Conservation (phyloP, 2,888 invertebrate genomes). For the Idaea biselata region DNA sequence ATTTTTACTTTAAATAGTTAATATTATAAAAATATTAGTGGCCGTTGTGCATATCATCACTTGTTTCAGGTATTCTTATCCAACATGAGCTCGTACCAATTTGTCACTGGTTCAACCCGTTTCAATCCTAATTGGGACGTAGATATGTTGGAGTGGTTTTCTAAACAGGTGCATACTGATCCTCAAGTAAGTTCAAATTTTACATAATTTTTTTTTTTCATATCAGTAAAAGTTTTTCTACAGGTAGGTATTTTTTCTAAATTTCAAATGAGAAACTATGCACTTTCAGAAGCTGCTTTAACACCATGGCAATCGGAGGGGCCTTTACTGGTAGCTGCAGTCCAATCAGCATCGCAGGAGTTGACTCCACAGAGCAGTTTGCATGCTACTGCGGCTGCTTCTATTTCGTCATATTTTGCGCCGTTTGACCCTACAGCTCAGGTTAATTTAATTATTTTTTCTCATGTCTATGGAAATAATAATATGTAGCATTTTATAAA, state of each 20-base stretch:
- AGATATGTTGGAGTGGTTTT: background rate
- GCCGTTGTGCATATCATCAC: slow-evolving; percentile 24
- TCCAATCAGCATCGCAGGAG: background rate
- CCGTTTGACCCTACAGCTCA: background rate
- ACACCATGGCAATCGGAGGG: background rate
- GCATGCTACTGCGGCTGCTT: background rate
- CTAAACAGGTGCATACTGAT: background rate
- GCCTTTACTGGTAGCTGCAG: background rate
- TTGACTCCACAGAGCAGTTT: background rate
- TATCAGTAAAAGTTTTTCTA: background rate
- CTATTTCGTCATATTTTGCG: background rate
- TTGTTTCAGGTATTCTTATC: slow-evolving; percentile 35
- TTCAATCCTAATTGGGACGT: background rate
- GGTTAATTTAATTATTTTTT: background rate
- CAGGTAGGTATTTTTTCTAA: background rate
- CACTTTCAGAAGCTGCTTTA: background rate
- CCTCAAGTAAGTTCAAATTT: background rate
- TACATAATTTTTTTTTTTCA: too few relatives aligned
- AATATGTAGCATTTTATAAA: background rate
- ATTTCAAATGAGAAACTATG: background rate
- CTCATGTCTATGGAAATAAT: background rate
- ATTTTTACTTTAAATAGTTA: background rate
- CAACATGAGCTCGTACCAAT: slow-evolving; percentile 34
- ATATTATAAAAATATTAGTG: too few relatives aligned
- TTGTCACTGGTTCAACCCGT: slow-evolving; percentile 14